Evolutionary conservation across 1,140 invertebrate species (phyloP).

Genomic region (Cyphomyrmex costatus): DNA sequence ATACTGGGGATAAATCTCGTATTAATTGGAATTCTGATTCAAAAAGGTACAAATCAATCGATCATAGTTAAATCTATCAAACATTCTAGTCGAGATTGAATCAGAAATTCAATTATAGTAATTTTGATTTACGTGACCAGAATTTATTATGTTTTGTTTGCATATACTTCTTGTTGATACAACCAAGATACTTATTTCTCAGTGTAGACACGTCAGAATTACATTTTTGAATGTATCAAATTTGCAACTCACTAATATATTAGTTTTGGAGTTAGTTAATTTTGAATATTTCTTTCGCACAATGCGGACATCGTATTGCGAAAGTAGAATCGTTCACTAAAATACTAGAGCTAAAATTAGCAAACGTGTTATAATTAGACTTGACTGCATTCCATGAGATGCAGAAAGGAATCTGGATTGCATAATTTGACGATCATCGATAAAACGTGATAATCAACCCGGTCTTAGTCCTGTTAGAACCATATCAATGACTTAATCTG

Average conservation of each 20-base stretch:
- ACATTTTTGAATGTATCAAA: background rate
- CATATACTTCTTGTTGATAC: too few relatives aligned
- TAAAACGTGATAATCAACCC: background rate
- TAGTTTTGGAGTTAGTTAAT: background rate
- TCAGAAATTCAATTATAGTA: too few relatives aligned
- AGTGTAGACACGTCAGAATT: background rate
- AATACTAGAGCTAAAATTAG: background rate
- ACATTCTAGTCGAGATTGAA: too few relatives aligned
- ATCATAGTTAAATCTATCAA: too few relatives aligned
- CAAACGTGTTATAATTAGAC: slow-evolving; percentile 14
- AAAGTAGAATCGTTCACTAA: background rate
- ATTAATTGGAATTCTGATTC: too few relatives aligned
- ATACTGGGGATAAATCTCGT: too few relatives aligned
- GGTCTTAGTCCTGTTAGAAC: background rate
- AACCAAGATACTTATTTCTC: too few relatives aligned
- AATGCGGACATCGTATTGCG: background rate
- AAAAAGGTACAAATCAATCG: too few relatives aligned
- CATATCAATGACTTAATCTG: background rate
- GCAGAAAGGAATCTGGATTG: background rate
- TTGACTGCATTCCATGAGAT: background rate
- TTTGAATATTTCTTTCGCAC: background rate
- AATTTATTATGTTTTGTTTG: too few relatives aligned
- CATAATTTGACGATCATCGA: background rate
- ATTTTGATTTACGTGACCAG: too few relatives aligned
- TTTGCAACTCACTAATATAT: background rate